Base-by-base conservation (phyloP, 2,888 invertebrate genomes). In the Polymixis lichenea region DNA sequence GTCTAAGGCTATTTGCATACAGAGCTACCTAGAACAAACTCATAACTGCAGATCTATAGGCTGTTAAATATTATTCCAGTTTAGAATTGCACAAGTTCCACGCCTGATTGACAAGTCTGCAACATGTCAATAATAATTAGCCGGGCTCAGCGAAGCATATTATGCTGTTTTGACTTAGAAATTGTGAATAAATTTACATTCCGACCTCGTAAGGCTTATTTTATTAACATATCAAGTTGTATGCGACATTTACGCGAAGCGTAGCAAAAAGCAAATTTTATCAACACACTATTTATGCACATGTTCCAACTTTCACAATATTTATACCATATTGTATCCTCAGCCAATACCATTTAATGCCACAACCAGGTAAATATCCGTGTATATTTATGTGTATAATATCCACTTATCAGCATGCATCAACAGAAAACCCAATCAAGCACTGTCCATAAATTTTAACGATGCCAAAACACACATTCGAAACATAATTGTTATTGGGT, bases 101-200 rank as follows among this genome's bases (percentile, higher is more conserved):
- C 64, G 85, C 72, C 70, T 80, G 85, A 84, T 86, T 85, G 85
- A 86, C 84, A 83, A 83, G 69, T 72, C 74, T 73, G 72, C 78
- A 80, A 72, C 83, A 68, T 80, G 78, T 80, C 81, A 87, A 71
- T 77, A 79, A 68, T 86, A 86, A 86, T 86, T 87, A 86, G 76
- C 69, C 65, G 67, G 53, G 55, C 75, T 76, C 72, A 78, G 32
- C 66, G 64, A 61, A 75, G 62, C 76, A 77, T 72, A 79, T 85
- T 78, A 85, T 78, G 73, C 86, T 73, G 80, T 87, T 82, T 80
- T 73, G 71, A 78, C 77, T 77, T 69, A 79, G 86, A 86, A 87
- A 86, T 78, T 75, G 69, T 86, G 88, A 79, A 81, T 79, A 86
- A 77, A 86, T 86, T 85, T 83, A 66, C 86, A 86, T 83, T 77